Evolutionary conservation across 2,113 vertebrate species (phyloP), one percentile per base, ranked within the genome.

Genomic region (Leucopsar rothschildi): DNA sequence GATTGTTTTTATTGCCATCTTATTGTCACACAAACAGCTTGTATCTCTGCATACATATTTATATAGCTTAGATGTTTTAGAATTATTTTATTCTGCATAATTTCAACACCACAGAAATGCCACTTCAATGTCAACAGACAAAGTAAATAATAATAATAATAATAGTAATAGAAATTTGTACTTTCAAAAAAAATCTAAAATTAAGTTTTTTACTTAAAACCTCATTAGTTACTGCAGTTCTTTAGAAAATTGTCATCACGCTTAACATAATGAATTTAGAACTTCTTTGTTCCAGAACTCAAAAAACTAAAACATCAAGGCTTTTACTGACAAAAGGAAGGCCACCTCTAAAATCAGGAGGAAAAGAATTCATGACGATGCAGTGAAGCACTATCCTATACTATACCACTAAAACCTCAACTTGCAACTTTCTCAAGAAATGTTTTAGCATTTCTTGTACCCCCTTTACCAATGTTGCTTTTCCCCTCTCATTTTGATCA

Each of bases 1-100:
- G 68, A 95, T 81, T 88, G 52, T 42, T 95, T 96, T 95, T 95
- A 90, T 95, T 92, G 92, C 64, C 42, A 71, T 87, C 39, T 50
- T 95, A 93, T 94, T 94, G 95, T 95, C 81, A 93, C 93, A 95
- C 89, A 97, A 95, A 97, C 59, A 97, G 44, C 71, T 94, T 94
- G 25, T 78, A 87, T 76, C 22, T 15, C 31, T 81, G 64, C 69
- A 96, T 95, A 95, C 92, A 95, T 97, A 97, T 97, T 97, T 97
- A 97, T 97, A 77, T 64, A 92, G 79, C n/a, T 86, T 90, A 71
- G 27, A 95, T 87, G 40, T 20, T 95, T 82, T 88, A 76, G 37
- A 68, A 72, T 78, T 96, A 50, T 94, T 97, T 96, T 96, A 90
- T 94, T 77, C 44, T 88, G 68, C 96, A 94, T 96, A 95, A 97